phyloP scores from a whole-genome alignment of 2,888 invertebrate genomes.

The Eudasyphora cyanicolor region DNA sequence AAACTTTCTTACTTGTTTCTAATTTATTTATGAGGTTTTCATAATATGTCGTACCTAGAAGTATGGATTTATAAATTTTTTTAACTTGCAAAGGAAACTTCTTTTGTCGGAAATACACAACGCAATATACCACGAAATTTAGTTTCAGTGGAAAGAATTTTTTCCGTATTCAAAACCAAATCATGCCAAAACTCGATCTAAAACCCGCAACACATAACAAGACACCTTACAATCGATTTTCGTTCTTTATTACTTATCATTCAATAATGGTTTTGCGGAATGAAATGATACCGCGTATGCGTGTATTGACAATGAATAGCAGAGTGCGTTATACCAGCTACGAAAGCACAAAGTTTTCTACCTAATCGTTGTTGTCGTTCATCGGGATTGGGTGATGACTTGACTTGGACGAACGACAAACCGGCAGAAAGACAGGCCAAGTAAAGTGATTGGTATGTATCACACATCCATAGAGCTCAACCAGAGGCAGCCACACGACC shows the following conservation, averaged over 20 bases:
- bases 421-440: too few species aligned
- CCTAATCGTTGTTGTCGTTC: neutral
- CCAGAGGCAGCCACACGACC: neutral
- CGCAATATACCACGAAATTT: too few species aligned
- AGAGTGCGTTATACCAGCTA: conserved; percentile 8
- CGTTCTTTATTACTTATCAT: conserved; percentile 41
- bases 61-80: too few species aligned
- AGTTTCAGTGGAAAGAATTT: too few species aligned
- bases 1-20: too few species aligned
- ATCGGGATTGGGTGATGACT: neutral
- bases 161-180: conserved; percentile 15
- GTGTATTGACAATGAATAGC: neutral
- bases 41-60: too few species aligned
- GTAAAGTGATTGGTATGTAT: conserved; percentile 60
- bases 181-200: neutral
- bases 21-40: too few species aligned
- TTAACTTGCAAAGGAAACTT: too few species aligned
- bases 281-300: conserved; percentile 6
- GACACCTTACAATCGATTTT: conserved; percentile 44
- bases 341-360: neutral
- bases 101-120: too few species aligned
- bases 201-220: neutral
- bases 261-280: conserved; percentile 55
- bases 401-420: conserved; percentile 31
- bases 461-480: conserved; percentile 18